Base-by-base conservation (phyloP, 2,888 invertebrate species). In the Trichopoda pennipes region DNA sequence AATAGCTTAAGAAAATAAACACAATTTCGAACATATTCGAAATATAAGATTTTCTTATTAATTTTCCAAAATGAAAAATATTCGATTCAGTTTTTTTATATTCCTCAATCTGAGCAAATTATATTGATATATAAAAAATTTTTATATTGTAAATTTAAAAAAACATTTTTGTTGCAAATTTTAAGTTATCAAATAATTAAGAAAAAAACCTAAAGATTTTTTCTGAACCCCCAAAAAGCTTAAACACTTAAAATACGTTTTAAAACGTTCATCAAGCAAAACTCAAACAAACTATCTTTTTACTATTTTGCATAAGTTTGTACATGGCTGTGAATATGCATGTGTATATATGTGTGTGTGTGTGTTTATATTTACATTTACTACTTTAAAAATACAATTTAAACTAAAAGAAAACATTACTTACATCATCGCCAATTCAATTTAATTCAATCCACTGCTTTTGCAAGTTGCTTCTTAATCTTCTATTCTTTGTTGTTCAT, bases 401-500 rank as follows among this genome's bases (percentile, higher is more conserved):
- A 75, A 23, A 53, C 23, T 23, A 8, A 16, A 21, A 9, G 32
- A 63, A 10, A 32, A 28, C 17, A 42, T n/a, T n/a, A n/a, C n/a
- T 10, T 23, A 12, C 60, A 56, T 53, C 42, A 47, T 56, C 44
- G 53, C 42, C 73, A 42, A 44, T 63, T 58, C 56, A 58, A 73
- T 56, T 73, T 12, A 47, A 60, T 70, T 28, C 28, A 28, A 28
- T 28, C 8, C 28, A 51, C 47, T 63, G 53, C 35, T 58, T 44
- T 72, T 66, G 10, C 23, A 66, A 3, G 55, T 49, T 76, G 32
- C 58, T 75, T 32, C 64, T 74, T 77, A 70, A 73, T 80, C 70
- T 83, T 64, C 51, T 72, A 73, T 80, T 85, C 92, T 74, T 42
- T 38, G 19, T 1, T 42, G 28, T 28, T 28, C 42, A 66, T 75